A percentile compares a stretch with the other conserved stretches of the same genome.
phyloP scores from a whole-genome alignment of 2,113 vertebrate genomes.

The Cynopterus brachyotis region DNA sequence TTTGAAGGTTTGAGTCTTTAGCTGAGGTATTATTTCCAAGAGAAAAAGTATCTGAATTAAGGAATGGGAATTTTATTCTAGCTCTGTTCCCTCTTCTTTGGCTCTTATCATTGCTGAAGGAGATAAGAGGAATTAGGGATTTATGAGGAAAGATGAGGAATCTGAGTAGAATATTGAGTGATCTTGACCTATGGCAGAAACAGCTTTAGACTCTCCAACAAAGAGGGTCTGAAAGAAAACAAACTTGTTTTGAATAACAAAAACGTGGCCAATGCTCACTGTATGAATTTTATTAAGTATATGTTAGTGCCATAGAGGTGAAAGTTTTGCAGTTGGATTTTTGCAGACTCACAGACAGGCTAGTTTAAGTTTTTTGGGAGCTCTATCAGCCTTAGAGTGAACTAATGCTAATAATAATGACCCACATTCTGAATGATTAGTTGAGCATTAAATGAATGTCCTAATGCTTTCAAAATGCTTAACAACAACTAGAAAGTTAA shows the following conservation, averaged over 20 bases:
- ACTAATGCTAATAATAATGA: background rate
- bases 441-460: conserved; percentile 1
- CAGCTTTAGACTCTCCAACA: background rate
- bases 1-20: conserved; percentile 33
- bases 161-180: background rate
- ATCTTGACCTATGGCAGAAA: background rate
- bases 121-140: background rate
- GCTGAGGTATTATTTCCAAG: background rate
- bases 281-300: background rate
- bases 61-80: background rate
- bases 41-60: background rate
- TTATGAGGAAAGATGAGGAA: background rate
- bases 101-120: background rate
- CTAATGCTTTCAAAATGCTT: conserved; percentile 29
- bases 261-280: background rate
- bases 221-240: background rate
- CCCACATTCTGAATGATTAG: background rate
- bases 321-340: background rate
- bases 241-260: background rate
- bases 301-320: background rate
- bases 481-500: conserved; percentile 10
- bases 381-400: background rate
- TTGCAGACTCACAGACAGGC: background rate
- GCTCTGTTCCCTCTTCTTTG: background rate
- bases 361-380: background rate